Percentiles rank a stretch among this genome's conserved stretches.
Conservation (phyloP, 2,113 vertebrate genomes). For the Drymodes brunneopygia region DNA sequence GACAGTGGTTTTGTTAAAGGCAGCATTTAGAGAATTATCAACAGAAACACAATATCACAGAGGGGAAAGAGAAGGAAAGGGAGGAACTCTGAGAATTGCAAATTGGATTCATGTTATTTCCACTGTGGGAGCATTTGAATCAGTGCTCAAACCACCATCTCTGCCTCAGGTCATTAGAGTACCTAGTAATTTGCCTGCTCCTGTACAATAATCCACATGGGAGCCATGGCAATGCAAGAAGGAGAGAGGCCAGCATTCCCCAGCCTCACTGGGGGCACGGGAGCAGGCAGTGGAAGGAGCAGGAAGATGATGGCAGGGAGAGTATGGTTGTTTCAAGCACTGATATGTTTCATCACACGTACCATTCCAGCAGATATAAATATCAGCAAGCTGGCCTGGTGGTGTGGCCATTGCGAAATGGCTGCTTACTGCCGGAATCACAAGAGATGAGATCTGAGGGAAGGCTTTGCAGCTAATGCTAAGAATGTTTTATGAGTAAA, state of each 20-base stretch:
- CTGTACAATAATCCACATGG: neutral
- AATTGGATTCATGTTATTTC: neutral
- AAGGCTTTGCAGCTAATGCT: neutral
- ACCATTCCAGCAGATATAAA: neutral
- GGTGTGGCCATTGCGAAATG: neutral
- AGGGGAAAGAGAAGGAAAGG: neutral
- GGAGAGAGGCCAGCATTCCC: neutral
- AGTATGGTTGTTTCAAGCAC: neutral
- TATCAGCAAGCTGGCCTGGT: neutral
- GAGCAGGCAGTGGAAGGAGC: neutral
- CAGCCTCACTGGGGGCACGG: neutral
- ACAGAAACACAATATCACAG: constrained; percentile 5
- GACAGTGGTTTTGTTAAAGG: constrained; percentile 31
- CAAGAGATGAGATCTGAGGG: neutral
- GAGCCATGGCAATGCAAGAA: neutral
- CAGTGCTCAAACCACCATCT: constrained; percentile 1
- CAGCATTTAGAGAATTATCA: constrained; percentile 19
- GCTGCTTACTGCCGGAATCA: neutral
- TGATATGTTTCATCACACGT: neutral
- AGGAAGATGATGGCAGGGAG: neutral
- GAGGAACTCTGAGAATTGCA: neutral
- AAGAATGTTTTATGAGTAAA: neutral
- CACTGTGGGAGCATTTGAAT: neutral
- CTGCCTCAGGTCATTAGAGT: neutral
- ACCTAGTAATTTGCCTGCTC: neutral